Evolutionary conservation across 2,888 invertebrate genomes (phyloP).

Genomic region (Litoditis marina): DNA sequence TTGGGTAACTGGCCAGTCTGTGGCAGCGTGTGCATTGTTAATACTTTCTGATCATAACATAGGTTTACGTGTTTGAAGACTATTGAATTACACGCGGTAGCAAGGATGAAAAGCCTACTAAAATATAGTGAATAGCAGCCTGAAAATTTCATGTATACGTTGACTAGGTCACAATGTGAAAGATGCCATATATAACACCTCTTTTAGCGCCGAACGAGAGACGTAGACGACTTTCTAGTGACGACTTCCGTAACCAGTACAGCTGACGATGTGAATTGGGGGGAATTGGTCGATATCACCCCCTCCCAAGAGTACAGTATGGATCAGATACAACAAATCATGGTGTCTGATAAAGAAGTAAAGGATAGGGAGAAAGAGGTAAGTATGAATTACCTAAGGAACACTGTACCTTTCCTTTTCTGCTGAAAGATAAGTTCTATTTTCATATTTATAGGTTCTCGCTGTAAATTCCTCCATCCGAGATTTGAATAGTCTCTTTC

Average conservation of each 20-base stretch:
- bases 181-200: no score
- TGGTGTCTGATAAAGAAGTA: slow-evolving; percentile 67
- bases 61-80: no score
- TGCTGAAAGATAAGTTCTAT: neutral
- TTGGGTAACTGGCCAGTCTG: no score
- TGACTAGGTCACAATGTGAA: no score
- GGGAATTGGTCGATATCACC: slow-evolving; percentile 24
- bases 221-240: slow-evolving; percentile 35
- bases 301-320: slow-evolving; percentile 62
- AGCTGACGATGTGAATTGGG: slow-evolving; percentile 35
- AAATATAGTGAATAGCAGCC: no score
- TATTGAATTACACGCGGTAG: no score
- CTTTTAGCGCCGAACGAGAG: slow-evolving; percentile 24
- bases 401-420: neutral
- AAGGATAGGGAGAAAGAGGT: slow-evolving; percentile 58
- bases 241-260: slow-evolving; percentile 21
- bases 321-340: slow-evolving; percentile 78
- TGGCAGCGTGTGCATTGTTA: no score
- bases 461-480: slow-evolving; percentile 69
- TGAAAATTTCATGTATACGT: no score
- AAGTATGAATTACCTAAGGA: neutral
- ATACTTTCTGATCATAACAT: no score
- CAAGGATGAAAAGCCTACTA: no score
- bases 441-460: slow-evolving; percentile 39
- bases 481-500: slow-evolving; percentile 81